Conservation (phyloP, 2,888 invertebrate species). For the Drosophila mulleri region DNA sequence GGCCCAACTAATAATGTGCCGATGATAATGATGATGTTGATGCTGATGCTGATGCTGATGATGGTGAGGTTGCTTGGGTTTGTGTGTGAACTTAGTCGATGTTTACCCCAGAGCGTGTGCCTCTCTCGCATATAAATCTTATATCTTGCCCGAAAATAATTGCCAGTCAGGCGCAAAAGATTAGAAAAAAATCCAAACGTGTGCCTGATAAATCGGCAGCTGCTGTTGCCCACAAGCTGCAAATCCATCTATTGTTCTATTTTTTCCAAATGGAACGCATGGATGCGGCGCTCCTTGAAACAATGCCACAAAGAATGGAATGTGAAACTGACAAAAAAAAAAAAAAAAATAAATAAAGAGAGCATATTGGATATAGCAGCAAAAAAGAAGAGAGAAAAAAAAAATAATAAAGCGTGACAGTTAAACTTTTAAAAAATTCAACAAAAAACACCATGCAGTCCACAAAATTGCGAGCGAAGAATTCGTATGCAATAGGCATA, state of each 20-base stretch:
- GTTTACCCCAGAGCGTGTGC: slow-evolving; percentile 10
- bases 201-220: slow-evolving; percentile 41
- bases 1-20: slow-evolving; percentile 41
- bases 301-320: slow-evolving; percentile 57
- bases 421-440: slow-evolving; percentile 64
- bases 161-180: slow-evolving; percentile 36
- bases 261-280: slow-evolving; percentile 43
- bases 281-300: slow-evolving; percentile 32
- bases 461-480: slow-evolving; percentile 8
- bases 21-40: slow-evolving; percentile 31
- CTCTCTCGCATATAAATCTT: slow-evolving; percentile 35
- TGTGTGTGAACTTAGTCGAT: slow-evolving; percentile 15
- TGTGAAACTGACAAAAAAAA: slow-evolving; percentile 27
- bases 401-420: slow-evolving; percentile 60
- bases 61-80: slow-evolving; percentile 13
- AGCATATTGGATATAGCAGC: not conserved
- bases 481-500: not conserved
- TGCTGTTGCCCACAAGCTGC: slow-evolving; percentile 23
- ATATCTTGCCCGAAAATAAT: slow-evolving; percentile 43
- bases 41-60: slow-evolving; percentile 28
- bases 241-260: slow-evolving; percentile 48
- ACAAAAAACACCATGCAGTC: slow-evolving; percentile 45
- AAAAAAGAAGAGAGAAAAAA: slow-evolving; percentile 23
- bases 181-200: slow-evolving; percentile 29
- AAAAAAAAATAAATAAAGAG: not conserved